A percentile compares a stretch with the other conserved stretches of the same genome.
These are phyloP conservation scores for Caenorhabditis sp. DNA, from an alignment of 2,888 invertebrate species.

Conservation along the genomic window DNA sequence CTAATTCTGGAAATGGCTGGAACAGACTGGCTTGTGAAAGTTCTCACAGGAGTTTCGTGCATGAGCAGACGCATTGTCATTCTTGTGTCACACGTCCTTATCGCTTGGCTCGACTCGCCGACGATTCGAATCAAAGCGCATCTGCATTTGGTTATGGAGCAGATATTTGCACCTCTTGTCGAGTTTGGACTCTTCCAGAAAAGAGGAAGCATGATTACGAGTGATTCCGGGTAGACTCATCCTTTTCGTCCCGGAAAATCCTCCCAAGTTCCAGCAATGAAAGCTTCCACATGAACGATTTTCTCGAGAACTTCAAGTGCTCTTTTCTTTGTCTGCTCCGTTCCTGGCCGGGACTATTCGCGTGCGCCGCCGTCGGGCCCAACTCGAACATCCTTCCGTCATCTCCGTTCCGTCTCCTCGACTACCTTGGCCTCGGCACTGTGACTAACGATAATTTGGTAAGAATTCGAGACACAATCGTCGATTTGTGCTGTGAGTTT, in stretches of 20 bases:
- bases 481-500: constrained; percentile 75
- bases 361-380: constrained; percentile 68
- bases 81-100: constrained; percentile 65
- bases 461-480: constrained; percentile 69
- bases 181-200: constrained; percentile 82
- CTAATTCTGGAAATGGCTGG: constrained; percentile 70
- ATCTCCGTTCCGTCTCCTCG: constrained; percentile 70
- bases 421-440: constrained; percentile 70
- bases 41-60: constrained; percentile 60
- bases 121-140: constrained; percentile 66
- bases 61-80: constrained; percentile 60
- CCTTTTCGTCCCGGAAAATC: background rate
- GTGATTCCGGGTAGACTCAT: constrained; percentile 22
- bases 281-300: constrained; percentile 46
- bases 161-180: constrained; percentile 92
- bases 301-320: constrained; percentile 59
- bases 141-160: constrained; percentile 83
- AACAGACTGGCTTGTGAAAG: constrained; percentile 73
- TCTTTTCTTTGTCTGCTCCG: constrained; percentile 65
- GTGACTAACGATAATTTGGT: constrained; percentile 65
- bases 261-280: constrained; percentile 27
- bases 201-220: constrained; percentile 21
- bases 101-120: constrained; percentile 73
- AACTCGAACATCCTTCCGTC: constrained; percentile 59
- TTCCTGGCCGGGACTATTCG: constrained; percentile 84